Base-by-base conservation (phyloP, 2,113 vertebrate genomes). In the Percopsis transmontana region DNA sequence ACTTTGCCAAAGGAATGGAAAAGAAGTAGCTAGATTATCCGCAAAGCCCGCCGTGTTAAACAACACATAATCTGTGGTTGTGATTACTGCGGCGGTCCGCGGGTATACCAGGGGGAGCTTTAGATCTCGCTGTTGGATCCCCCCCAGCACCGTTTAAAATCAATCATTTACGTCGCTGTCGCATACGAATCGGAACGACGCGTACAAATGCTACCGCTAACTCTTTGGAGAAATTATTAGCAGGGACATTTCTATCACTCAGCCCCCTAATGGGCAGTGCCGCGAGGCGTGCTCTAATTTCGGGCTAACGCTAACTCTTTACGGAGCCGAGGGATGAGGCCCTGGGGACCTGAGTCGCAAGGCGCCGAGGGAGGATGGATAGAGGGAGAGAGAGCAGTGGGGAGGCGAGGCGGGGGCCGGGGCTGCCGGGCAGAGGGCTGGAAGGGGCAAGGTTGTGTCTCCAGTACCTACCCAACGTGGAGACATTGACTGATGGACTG, bases 401-500 rank as follows among this genome's bases (percentile, higher is more conserved):
- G 56, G 50, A 61, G 62, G 60, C 73, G 67, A 62, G 19, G 27
- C n/a, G 62, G 66, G 68, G 64, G 65, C 39, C 23, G 16, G 20
- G 6, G 60, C 6, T 15, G 45, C 48, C 16, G 33, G 18, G 23
- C 1, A 7, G 7, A 39, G 38, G 48, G 27, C 54, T 45, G 39
- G 19, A 76, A 62, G 41, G 57, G 66, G 60, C 52, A 71, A 69
- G 74, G 74, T 71, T 66, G 74, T 64, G 72, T 52, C 27, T 59
- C 1, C 20, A 79, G 83, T 80, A 90, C 93, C 88, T 74, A 98
- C 96, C 96, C 3, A 88, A 76, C 3, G 95, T 98, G 68, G 96
- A 98, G 88, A 98, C 79, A 19, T 96, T 99, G 91, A 97, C 92
- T 0, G 92, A 92, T 84, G 94, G 95, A 92, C 96, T 94, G 80